A percentile compares a stretch with the other conserved stretches of the same genome.
These are phyloP conservation scores for Caenorhabditis sp. DNA, from an alignment of 2,888 invertebrate species.

Conservation along the genomic window DNA sequence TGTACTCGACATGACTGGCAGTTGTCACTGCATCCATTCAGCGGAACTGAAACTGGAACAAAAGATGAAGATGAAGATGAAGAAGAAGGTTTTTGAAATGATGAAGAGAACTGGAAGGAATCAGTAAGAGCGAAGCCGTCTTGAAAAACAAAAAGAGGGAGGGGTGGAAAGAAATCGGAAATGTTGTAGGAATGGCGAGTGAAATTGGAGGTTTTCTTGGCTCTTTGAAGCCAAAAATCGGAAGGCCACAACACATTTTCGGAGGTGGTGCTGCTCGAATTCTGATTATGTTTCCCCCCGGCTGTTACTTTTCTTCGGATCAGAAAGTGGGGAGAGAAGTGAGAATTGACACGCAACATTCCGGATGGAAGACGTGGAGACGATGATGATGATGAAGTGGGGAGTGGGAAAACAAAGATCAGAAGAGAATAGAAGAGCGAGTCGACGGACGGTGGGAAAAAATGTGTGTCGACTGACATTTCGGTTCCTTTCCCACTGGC, in stretches of 20 bases:
- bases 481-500: neutral
- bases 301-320: neutral
- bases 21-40: neutral
- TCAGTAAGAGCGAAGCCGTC: no score
- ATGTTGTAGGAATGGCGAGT: neutral
- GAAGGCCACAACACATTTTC: neutral
- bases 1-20: conserved; percentile 29
- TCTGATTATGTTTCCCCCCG: neutral
- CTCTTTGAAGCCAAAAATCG: neutral
- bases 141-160: neutral
- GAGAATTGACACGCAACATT: no score
- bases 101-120: neutral
- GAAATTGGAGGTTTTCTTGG: neutral
- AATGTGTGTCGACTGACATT: neutral
- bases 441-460: neutral
- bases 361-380: neutral
- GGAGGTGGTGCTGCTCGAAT: neutral
- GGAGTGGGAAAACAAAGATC: neutral
- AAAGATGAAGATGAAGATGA: no score
- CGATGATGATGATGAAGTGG: neutral
- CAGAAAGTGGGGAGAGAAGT: no score
- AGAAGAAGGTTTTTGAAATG: no score
- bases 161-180: neutral
- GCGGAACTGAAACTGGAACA: neutral
- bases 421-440: neutral